Conservation (phyloP, 2,113 vertebrate genomes). For the Epinephelus moara region DNA sequence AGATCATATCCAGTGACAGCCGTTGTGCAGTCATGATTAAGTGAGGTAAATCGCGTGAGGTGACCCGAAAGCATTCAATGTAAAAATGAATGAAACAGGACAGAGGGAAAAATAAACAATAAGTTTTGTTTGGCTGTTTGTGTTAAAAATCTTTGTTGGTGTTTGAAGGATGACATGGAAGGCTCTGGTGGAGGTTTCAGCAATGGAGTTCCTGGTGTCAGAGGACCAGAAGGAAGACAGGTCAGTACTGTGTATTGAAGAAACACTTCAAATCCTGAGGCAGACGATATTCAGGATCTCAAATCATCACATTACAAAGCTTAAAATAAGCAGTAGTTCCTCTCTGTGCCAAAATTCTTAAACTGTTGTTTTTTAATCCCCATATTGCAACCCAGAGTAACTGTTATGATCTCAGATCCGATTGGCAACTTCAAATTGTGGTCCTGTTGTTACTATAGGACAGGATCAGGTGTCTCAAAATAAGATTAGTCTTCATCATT, state of each 20-base stretch:
- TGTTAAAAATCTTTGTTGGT: neutral
- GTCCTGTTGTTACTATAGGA: no score
- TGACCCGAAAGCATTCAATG: neutral
- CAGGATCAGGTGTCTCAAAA: no score
- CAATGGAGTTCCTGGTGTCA: constrained; percentile 72
- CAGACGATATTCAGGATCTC: neutral
- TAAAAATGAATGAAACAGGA: neutral
- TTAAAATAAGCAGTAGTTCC: no score
- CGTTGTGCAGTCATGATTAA: neutral
- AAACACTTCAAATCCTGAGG: neutral
- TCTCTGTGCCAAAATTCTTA: neutral
- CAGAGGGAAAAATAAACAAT: no score
- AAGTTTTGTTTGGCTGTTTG: neutral
- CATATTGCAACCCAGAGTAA: no score
- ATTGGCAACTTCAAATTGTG: no score
- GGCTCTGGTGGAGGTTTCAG: constrained; percentile 84
- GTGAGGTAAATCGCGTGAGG: neutral
- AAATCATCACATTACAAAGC: neutral
- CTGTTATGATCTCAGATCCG: no score
- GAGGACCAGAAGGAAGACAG: constrained; percentile 86
- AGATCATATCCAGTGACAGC: neutral
- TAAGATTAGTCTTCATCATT: no score
- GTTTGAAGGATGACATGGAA: constrained; percentile 93
- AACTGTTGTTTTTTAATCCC: no score
- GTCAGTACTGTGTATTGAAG: constrained; percentile 71